A percentile compares a stretch with the other conserved stretches of the same genome.
These are phyloP conservation scores for Alligator sinensis DNA, from an alignment of 2,113 vertebrate genomes.

Conservation along the genomic window DNA sequence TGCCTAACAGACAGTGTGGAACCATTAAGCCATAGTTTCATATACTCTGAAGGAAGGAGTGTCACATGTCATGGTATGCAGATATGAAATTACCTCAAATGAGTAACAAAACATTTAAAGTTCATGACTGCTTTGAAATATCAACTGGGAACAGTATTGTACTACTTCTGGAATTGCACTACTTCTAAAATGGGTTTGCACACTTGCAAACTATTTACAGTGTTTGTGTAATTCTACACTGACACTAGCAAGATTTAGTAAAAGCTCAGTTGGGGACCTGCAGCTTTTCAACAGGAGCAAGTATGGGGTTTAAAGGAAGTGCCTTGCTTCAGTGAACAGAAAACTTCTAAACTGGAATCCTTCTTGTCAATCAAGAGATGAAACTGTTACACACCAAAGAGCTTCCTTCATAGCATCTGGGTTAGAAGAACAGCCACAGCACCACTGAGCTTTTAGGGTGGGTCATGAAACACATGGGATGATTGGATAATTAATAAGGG, in stretches of 20 bases:
- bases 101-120: neutral
- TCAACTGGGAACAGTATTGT: neutral
- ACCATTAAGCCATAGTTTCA: neutral
- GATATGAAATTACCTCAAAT: conserved; percentile 26
- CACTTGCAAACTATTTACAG: too few relatives aligned
- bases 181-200: too few relatives aligned
- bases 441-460: neutral
- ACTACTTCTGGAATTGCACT: too few relatives aligned
- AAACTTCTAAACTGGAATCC: neutral
- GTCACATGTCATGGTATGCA: neutral
- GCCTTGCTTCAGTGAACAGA: neutral
- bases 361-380: neutral
- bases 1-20: conserved; percentile 1
- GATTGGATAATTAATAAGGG: neutral
- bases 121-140: neutral
- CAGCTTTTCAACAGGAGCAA: neutral
- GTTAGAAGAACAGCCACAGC: neutral
- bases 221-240: neutral
- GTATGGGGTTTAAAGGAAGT: neutral
- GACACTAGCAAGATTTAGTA: neutral
- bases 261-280: neutral
- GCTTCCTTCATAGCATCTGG: neutral
- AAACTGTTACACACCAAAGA: neutral
- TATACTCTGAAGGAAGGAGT: conserved; percentile 27
- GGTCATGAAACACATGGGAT: neutral